Conservation (phyloP, 2,888 invertebrate species). For the Drosophila mulleri region DNA sequence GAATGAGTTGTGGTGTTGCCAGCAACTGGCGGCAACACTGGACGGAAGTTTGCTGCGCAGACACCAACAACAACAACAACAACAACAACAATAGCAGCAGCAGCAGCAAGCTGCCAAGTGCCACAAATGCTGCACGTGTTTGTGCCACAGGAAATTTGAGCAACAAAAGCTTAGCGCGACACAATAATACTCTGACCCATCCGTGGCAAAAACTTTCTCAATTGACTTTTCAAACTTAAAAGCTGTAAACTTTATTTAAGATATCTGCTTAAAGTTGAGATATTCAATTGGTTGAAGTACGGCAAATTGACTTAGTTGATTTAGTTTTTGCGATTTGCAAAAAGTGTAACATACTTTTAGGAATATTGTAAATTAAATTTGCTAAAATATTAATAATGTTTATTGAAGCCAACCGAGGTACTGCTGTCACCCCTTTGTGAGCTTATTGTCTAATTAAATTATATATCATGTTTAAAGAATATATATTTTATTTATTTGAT, state of each 20-base stretch:
- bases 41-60: constrained; percentile 62
- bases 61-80: constrained; percentile 42
- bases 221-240: neutral
- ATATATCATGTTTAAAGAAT: neutral
- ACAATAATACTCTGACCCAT: constrained; percentile 20
- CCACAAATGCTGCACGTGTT: constrained; percentile 47
- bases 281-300: neutral
- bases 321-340: neutral
- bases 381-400: no score
- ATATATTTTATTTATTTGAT: no score
- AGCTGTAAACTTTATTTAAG: no score
- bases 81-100: constrained; percentile 19
- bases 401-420: no score
- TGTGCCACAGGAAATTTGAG: constrained; percentile 34
- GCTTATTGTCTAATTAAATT: no score
- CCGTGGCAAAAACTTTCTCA: neutral
- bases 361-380: neutral
- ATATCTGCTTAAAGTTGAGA: neutral
- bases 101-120: constrained; percentile 26
- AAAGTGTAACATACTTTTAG: neutral
- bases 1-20: constrained; percentile 32
- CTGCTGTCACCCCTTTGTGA: no score
- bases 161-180: constrained; percentile 19
- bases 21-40: constrained; percentile 36
- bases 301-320: neutral